Evolutionary conservation across 2,888 invertebrate genomes (phyloP), one percentile per base, ranked within the genome.

Genomic region (Cheilosia soror): DNA sequence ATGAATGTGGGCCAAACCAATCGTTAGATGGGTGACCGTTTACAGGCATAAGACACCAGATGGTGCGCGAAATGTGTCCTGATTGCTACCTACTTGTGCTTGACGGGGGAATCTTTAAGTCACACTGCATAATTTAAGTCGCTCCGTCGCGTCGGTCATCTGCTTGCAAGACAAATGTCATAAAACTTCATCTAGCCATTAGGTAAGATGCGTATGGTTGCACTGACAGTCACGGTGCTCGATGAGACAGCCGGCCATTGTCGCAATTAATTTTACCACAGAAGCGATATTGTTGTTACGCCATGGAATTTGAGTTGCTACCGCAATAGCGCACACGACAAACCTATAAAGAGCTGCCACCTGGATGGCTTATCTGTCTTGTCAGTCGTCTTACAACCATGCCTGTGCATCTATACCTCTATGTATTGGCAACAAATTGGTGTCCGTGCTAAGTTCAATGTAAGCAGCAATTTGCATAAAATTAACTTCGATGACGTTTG

Each of bases 1-100:
- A 65, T 40, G 65, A 84, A 84, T 84, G 75, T 84, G 73, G 84
- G 84, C 65, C 84, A 84, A 80, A 49, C 47, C 40, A 69, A 75
- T 84, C 79, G 80, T 84, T 84, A 79, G 84, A 84, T 80, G 75
- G 75, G 80, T 60, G 84, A 75, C 75, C 84, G 84, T 80, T 84
- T 79, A 65, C 65, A 79, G 75, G 40, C 71, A 84, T 71, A 80
- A 62, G 80, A 84, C 80, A 84, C 84, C 75, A 84, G 79, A 80
- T 84, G 75, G 84, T 84, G 69, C 20, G 71, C 37, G 29, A 73
- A 44, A 79, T 60, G 66, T 75, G 75, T 80, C 80, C 80, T 51
- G 71, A 84, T 80, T 84, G 80, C 79, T 65, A 55, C 65, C 79
- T 65, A 55, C 65, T 84, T 84, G 62, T 29, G 62, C 33, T n/a